Conservation (phyloP, 1,140 invertebrate genomes). For the Stegodyphus dumicola region DNA sequence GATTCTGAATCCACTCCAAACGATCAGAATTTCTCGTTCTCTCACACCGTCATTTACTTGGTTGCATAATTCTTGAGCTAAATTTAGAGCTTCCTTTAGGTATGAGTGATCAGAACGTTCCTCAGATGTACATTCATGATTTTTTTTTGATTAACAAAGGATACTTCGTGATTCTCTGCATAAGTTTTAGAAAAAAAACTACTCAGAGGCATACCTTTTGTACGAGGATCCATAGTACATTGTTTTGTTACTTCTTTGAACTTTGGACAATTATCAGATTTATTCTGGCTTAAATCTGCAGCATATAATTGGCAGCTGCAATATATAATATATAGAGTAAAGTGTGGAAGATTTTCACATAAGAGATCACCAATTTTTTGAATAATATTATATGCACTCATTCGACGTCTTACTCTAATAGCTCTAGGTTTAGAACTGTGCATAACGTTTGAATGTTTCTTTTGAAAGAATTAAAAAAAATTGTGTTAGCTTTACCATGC, state of each 20-base stretch:
- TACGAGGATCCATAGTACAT: constrained; percentile 76
- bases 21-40: constrained; percentile 84
- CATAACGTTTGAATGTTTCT: no score
- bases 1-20: constrained; percentile 81
- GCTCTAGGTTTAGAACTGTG: constrained; percentile 67
- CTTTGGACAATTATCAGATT: constrained; percentile 73
- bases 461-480: no score
- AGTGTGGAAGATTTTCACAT: constrained; percentile 80
- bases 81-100: constrained; percentile 77
- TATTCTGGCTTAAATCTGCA: constrained; percentile 77
- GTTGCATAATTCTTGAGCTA: constrained; percentile 80
- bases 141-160: constrained; percentile 84
- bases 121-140: constrained; percentile 75
- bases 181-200: constrained; percentile 87
- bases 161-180: constrained; percentile 90
- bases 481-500: no score
- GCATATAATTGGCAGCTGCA: constrained; percentile 84
- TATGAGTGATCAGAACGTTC: constrained; percentile 79
- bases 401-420: constrained; percentile 75
- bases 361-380: constrained; percentile 82
- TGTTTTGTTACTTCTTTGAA: constrained; percentile 69
- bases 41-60: constrained; percentile 85
- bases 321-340: constrained; percentile 83
- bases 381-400: constrained; percentile 75
- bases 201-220: constrained; percentile 81